phyloP scores from a whole-genome alignment of 2,888 invertebrate species.

The Linnaemya tessellans region DNA sequence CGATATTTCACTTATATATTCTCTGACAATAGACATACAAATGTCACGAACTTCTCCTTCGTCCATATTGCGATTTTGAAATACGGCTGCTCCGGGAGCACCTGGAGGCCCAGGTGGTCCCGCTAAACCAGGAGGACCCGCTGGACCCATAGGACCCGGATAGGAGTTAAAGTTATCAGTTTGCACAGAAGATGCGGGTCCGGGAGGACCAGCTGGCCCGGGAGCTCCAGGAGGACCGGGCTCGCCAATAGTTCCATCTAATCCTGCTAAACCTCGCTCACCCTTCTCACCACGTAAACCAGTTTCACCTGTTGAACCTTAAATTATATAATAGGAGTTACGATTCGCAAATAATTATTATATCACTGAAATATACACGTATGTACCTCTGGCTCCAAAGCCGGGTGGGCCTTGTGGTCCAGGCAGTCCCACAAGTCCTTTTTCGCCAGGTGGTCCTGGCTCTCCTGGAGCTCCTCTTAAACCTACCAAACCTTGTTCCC shows the following conservation, averaged over 20 bases:
- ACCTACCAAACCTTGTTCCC: slow-evolving; percentile 72
- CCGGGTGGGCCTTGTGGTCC: slow-evolving; percentile 83
- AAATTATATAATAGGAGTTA: slow-evolving; percentile 10
- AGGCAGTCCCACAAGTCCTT: slow-evolving; percentile 84
- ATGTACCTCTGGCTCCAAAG: slow-evolving; percentile 44
- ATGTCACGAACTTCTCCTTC: slow-evolving; percentile 91
- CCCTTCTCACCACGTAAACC: slow-evolving; percentile 72
- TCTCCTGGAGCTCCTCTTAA: slow-evolving; percentile 82
- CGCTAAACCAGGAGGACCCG: slow-evolving; percentile 84
- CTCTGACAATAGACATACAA: slow-evolving; percentile 91
- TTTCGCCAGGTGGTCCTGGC: slow-evolving; percentile 84
- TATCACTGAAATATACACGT: too few relatives aligned
- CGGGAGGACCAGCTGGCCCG: slow-evolving; percentile 84
- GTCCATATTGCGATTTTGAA: slow-evolving; percentile 74
- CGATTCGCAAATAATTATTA: too few relatives aligned
- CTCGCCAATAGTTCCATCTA: slow-evolving; percentile 66
- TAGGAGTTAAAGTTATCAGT: background rate
- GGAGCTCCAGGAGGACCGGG: slow-evolving; percentile 67
- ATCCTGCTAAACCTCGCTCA: slow-evolving; percentile 75
- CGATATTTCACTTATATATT: slow-evolving; percentile 89
- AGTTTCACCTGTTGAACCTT: slow-evolving; percentile 85
- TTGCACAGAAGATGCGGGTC: background rate
- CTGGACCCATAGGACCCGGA: slow-evolving; percentile 80
- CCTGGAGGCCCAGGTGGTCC: slow-evolving; percentile 83
- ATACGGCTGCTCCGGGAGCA: slow-evolving; percentile 83